These are phyloP conservation scores for Selenia dentaria DNA, from an alignment of 2,888 invertebrate genomes.

Conservation along the genomic window DNA sequence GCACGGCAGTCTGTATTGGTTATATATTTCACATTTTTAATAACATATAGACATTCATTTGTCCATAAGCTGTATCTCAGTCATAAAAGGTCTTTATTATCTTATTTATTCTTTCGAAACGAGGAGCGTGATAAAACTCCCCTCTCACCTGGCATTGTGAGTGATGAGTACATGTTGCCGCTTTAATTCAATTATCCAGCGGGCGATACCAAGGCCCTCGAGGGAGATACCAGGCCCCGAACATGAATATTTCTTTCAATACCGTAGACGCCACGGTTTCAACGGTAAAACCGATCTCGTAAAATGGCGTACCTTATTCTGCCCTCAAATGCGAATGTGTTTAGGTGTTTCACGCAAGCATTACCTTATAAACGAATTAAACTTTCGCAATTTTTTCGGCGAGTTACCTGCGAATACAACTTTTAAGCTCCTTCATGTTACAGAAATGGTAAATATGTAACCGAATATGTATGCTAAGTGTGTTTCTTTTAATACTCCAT, in stretches of 20 bases:
- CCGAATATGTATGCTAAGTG: too few species aligned
- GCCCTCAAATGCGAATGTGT: conserved; percentile 23
- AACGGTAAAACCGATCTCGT: conserved; percentile 44
- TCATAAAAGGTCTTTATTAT: conserved; percentile 29
- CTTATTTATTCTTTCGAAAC: conserved; percentile 38
- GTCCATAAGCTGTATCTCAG: conserved; percentile 5
- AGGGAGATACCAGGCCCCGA: conserved; percentile 37
- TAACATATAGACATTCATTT: conserved; percentile 13
- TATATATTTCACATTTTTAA: too few species aligned
- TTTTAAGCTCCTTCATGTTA: too few species aligned
- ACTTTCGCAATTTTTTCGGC: conserved; percentile 15
- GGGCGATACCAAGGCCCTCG: conserved; percentile 37
- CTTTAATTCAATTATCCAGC: conserved; percentile 62
- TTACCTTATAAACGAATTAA: conserved; percentile 22
- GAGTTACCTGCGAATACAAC: conserved; percentile 8
- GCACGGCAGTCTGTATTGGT: too few species aligned
- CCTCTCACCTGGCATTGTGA: conserved; percentile 54
- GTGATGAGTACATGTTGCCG: conserved; percentile 57
- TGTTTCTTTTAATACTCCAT: too few species aligned
- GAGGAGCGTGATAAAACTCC: conserved; percentile 36
- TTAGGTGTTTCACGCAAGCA: conserved; percentile 24
- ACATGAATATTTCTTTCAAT: conserved; percentile 41
- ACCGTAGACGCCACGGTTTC: conserved; percentile 44
- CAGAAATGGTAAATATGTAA: too few species aligned
- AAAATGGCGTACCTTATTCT: conserved; percentile 35